A percentile compares a stretch with the other conserved stretches of the same genome.
Evolutionary conservation across 2,797 vertebrate genomes (phyloP).

Genomic region (Bovichtus diacanthus): DNA sequence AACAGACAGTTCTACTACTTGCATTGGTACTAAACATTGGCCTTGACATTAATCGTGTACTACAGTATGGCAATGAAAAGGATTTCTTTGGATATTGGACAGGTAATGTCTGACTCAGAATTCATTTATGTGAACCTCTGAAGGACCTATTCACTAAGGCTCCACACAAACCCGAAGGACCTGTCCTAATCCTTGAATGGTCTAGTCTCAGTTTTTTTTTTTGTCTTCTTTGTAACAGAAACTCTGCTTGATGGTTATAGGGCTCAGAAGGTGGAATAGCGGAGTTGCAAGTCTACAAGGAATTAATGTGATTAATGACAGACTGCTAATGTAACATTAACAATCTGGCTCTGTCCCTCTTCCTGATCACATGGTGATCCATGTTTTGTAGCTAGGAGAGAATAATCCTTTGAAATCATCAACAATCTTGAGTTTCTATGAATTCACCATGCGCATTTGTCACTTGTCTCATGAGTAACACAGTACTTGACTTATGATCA

Average conservation of each 20-base stretch:
- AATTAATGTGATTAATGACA: not conserved
- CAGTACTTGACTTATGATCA: constrained; percentile 55
- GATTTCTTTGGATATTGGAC: not conserved
- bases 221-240: constrained; percentile 21
- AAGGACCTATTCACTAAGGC: constrained; percentile 13
- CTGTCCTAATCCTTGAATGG: constrained; percentile 32
- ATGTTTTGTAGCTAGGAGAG: not conserved
- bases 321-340: constrained; percentile 13
- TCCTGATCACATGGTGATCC: not conserved
- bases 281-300: not conserved
- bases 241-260: constrained; percentile 2
- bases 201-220: constrained; percentile 20
- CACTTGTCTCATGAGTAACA: constrained; percentile 20
- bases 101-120: constrained; percentile 19
- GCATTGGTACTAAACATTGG: not conserved
- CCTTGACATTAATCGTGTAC: not conserved
- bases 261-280: constrained; percentile 2
- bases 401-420: not conserved
- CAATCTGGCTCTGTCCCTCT: not conserved
- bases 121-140: constrained; percentile 27
- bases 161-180: constrained; percentile 33
- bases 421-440: not conserved
- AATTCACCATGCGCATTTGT: constrained; percentile 6
- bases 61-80: not conserved
- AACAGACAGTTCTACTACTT: not conserved